Base-by-base conservation (phyloP, 1,140 invertebrate genomes). In the Caerostris extrusa region DNA sequence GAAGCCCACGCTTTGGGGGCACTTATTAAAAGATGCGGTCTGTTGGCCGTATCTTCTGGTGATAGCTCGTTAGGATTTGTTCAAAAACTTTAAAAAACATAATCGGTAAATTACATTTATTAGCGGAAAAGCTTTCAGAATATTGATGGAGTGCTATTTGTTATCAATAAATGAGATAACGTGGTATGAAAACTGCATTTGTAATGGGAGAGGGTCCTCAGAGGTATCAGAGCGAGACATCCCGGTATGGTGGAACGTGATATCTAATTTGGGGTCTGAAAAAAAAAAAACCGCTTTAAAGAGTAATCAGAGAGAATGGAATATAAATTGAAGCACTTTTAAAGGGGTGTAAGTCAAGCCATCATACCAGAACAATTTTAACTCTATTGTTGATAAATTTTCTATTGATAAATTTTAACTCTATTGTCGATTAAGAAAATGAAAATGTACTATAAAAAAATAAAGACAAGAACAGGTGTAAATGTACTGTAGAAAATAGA, bases 101-200 rank as follows among this genome's bases (percentile, higher is more conserved):
- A 90, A 69, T 90, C 58, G 82, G 81, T 83, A 86, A 92, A 92
- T 92, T 92, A 92, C 82, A 92, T 92, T 83, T 55, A 92, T 92
- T 92, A 86, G 34, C 17, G 19, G 17, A 92, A 90, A 92, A 92
- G 81, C 91, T 92, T 86, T 92, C 91, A 64, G 91, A 92, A 85
- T 92, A 92, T 92, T 67, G 91, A 92, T 92, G 91, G 91, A 56
- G 58, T 17, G 82, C 91, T 92, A 92, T 92, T 92, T 92, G 91
- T 92, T 92, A 92, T 67, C 91, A 92, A 92, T 92, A 92, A 92
- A 92, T 83, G 91, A 92, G 91, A 85, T 69, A 50, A 56, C 50
- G 67, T 67, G 19, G 17, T 82, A 91, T 82, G 57, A 61, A 82
- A 55, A 60, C 90, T 82, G 69, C 56, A 82, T 60, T 17, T 69